Percentiles rank a stretch among this genome's conserved stretches.
These are phyloP conservation scores for Gorsachius goisagi DNA, from an alignment of 2,113 vertebrate species.

Conservation along the genomic window DNA sequence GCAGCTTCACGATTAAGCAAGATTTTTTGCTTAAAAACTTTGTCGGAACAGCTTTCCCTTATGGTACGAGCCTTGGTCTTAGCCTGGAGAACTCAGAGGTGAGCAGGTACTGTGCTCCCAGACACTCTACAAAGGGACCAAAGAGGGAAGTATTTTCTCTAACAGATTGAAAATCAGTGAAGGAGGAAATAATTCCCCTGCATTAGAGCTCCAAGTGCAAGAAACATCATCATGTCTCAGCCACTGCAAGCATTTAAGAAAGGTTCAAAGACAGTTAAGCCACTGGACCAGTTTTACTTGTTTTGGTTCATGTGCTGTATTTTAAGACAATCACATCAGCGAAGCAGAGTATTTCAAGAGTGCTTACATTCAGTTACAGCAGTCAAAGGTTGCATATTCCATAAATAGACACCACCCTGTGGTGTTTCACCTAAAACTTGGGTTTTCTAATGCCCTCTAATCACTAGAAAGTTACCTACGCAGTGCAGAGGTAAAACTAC, in stretches of 20 bases:
- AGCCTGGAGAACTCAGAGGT: not conserved
- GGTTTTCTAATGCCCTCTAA: conserved; percentile 46
- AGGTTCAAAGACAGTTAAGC: conserved; percentile 48
- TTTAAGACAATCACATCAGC: conserved; percentile 51
- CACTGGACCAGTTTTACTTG: conserved; percentile 32
- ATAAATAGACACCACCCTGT: not conserved
- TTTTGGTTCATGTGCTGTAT: conserved; percentile 57
- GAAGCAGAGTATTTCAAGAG: conserved; percentile 33
- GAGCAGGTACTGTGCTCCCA: not conserved
- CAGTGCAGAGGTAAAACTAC: conserved; percentile 23
- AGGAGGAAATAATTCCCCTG: conserved; percentile 19
- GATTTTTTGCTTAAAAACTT: not conserved
- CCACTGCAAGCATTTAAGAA: not conserved
- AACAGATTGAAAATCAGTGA: not conserved
- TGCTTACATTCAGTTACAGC: conserved; percentile 53
- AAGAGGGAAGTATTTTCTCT: not conserved
- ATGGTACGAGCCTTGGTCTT: not conserved
- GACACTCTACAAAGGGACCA: not conserved
- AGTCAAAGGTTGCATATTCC: conserved; percentile 49
- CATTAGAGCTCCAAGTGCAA: not conserved
- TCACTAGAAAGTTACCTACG: conserved; percentile 9
- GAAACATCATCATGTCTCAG: not conserved
- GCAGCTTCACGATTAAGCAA: not conserved
- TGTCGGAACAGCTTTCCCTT: not conserved
- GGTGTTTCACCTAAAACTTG: conserved; percentile 15